Conservation (phyloP, 2,888 invertebrate species). For the Notocelia uddmanniana region DNA sequence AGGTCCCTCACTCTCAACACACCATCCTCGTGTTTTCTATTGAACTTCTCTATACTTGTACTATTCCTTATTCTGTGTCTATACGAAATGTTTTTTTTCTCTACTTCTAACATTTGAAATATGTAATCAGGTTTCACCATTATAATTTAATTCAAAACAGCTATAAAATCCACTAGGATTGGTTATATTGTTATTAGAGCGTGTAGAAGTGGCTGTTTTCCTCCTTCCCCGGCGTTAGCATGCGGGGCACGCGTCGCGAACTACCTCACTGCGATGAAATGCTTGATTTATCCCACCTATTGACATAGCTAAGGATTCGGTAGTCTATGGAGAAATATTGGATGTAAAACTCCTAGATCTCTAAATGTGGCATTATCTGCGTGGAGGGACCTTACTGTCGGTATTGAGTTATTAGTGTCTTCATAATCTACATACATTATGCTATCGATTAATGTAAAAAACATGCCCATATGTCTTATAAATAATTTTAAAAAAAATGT, state of each 20-base stretch:
- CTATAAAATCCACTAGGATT: constrained; percentile 18
- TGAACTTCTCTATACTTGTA: too few species aligned
- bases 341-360: background rate
- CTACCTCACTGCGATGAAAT: constrained; percentile 42
- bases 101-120: background rate
- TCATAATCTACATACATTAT: too few species aligned
- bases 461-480: too few species aligned
- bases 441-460: too few species aligned
- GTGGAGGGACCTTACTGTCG: too few species aligned
- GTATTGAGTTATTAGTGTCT: too few species aligned
- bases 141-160: constrained; percentile 19
- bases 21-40: too few species aligned
- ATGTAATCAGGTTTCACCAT: background rate
- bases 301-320: constrained; percentile 40
- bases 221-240: constrained; percentile 26
- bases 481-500: too few species aligned
- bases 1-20: too few species aligned
- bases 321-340: constrained; percentile 35
- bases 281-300: constrained; percentile 44
- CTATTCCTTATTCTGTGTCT: too few species aligned
- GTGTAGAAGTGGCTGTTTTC: constrained; percentile 32
- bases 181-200: constrained; percentile 33
- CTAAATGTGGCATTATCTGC: too few species aligned
- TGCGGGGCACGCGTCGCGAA: constrained; percentile 32
- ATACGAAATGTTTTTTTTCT: background rate